These are phyloP conservation scores for Pontoporia blainvillei DNA, from an alignment of 2,113 vertebrate species.

Conservation along the genomic window DNA sequence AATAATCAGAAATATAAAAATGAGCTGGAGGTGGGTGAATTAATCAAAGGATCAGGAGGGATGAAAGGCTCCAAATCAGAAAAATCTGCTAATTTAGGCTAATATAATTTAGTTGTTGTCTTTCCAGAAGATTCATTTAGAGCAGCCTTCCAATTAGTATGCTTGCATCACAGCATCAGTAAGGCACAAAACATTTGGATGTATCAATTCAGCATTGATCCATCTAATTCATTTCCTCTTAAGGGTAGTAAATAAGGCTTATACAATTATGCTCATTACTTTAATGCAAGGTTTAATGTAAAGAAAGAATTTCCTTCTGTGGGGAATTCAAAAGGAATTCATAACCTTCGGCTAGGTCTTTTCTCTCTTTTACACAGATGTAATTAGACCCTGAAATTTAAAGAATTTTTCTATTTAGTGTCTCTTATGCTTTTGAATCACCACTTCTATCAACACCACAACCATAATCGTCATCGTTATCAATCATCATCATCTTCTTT, in stretches of 20 bases:
- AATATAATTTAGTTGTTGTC: neutral
- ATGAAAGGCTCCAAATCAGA: slow-evolving; percentile 19
- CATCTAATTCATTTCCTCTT: slow-evolving; percentile 29
- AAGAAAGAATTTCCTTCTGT: slow-evolving; percentile 19
- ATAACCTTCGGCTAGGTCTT: neutral
- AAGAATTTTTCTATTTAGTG: neutral
- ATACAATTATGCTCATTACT: slow-evolving; percentile 42
- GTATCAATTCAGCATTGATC: slow-evolving; percentile 19
- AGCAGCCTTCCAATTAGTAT: neutral
- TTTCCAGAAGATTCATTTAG: neutral
- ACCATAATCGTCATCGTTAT: neutral
- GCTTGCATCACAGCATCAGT: neutral
- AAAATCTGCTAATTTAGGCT: slow-evolving; percentile 27
- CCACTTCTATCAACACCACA: neutral
- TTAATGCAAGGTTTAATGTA: slow-evolving; percentile 56
- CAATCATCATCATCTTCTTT: neutral
- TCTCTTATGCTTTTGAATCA: neutral
- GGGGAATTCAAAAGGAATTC: slow-evolving; percentile 29
- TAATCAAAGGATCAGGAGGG: slow-evolving; percentile 30
- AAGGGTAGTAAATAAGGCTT: slow-evolving; percentile 48
- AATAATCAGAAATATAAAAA: slow-evolving; percentile 56
- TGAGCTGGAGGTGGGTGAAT: slow-evolving; percentile 22
- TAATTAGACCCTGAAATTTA: neutral
- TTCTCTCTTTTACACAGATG: neutral
- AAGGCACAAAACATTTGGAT: slow-evolving; percentile 4